Evolutionary conservation across 2,797 vertebrate genomes (phyloP).

Genomic region (Gymnothorax reevesii): DNA sequence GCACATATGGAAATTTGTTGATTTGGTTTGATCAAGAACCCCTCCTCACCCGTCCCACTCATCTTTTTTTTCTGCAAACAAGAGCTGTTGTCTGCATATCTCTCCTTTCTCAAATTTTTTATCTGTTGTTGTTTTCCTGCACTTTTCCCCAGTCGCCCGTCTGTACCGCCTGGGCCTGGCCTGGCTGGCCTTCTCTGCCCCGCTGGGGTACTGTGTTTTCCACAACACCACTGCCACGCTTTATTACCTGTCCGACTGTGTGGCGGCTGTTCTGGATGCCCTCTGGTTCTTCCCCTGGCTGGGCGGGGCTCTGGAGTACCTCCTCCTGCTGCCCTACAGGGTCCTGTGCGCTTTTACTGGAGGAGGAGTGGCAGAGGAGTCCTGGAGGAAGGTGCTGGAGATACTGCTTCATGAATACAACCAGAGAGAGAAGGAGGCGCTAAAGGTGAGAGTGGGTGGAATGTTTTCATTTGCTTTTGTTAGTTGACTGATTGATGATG

Average conservation of each 20-base stretch:
- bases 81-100: background rate
- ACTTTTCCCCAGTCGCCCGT: constrained; percentile 60
- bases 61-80: background rate
- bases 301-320: constrained; percentile 69
- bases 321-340: constrained; percentile 79
- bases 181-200: constrained; percentile 82
- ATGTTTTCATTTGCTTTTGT: too few species aligned
- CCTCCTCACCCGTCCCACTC: background rate
- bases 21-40: background rate
- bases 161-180: constrained; percentile 81
- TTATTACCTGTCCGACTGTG: constrained; percentile 75
- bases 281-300: constrained; percentile 83
- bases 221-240: constrained; percentile 79
- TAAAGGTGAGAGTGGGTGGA: constrained; percentile 68
- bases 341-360: constrained; percentile 69
- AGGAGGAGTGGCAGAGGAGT: constrained; percentile 61
- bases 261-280: constrained; percentile 76
- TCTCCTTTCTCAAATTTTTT: constrained; percentile 6
- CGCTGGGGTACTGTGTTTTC: constrained; percentile 76
- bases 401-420: constrained; percentile 75
- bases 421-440: constrained; percentile 72
- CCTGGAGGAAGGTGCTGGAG: constrained; percentile 76
- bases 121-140: constrained; percentile 33
- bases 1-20: background rate
- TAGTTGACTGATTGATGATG: too few species aligned